Percentiles rank a stretch among this genome's conserved stretches.
Conservation (phyloP, 1,140 invertebrate species). For the Ostrea denselamellosa region DNA sequence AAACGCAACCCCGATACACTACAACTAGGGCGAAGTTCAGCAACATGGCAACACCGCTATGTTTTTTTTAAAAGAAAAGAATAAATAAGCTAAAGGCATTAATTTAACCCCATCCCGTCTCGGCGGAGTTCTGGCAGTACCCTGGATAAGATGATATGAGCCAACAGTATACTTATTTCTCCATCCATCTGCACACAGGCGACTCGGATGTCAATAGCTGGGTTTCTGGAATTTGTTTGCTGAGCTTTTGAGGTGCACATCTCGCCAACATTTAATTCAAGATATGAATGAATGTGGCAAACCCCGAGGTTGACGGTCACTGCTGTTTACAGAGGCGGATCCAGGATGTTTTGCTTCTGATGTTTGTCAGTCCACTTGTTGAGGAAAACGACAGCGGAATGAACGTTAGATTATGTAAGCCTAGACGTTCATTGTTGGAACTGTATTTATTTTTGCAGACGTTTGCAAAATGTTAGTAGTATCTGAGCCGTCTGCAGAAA, state of each 20-base stretch:
- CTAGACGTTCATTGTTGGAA: too few species aligned
- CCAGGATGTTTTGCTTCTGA: neutral
- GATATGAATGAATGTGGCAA: constrained; percentile 10
- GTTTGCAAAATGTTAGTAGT: too few species aligned
- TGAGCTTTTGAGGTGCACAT: constrained; percentile 3
- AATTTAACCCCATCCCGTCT: constrained; percentile 13
- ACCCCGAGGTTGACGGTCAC: neutral
- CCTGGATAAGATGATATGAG: constrained; percentile 14
- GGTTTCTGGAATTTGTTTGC: neutral
- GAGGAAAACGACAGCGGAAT: constrained; percentile 22
- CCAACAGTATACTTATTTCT: constrained; percentile 21
- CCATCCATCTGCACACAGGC: constrained; percentile 6
- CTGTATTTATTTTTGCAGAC: neutral
- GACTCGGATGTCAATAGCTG: neutral
- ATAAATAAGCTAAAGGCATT: constrained; percentile 31
- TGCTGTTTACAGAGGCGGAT: constrained; percentile 13
- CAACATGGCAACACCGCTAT: constrained; percentile 4
- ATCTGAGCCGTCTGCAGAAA: too few species aligned
- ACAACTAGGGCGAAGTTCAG: neutral
- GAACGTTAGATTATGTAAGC: constrained; percentile 4
- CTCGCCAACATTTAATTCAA: constrained; percentile 15
- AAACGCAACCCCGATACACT: neutral
- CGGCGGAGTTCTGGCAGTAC: neutral
- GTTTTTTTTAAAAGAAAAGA: neutral
- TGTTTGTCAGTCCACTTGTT: neutral